These are phyloP conservation scores for Aptenodytes patagonicus DNA, from an alignment of 2,113 vertebrate species.

Conservation along the genomic window DNA sequence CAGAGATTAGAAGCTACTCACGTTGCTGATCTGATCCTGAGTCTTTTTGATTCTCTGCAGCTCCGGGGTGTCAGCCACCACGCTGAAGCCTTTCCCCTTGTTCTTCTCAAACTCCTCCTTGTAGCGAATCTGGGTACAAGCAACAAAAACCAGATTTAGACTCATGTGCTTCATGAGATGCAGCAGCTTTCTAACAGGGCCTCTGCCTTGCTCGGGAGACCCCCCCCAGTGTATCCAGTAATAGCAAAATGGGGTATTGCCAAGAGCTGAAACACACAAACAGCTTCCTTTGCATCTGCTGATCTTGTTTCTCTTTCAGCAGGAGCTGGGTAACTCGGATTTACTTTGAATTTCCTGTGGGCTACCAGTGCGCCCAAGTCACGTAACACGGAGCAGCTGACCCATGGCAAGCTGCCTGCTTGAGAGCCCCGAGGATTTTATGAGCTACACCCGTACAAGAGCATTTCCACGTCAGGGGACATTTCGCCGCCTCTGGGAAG, in stretches of 20 bases:
- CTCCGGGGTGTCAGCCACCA: constrained; percentile 92
- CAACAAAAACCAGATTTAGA: not conserved
- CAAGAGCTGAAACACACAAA: not conserved
- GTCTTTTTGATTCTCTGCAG: constrained; percentile 94
- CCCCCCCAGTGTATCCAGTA: rapidly evolving
- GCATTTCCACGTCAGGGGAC: not conserved
- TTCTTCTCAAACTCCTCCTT: constrained; percentile 98
- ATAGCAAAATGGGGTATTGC: rapidly evolving
- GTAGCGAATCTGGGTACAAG: constrained; percentile 84
- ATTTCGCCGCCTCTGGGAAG: rapidly evolving
- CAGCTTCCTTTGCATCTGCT: not conserved
- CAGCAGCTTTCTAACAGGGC: not conserved
- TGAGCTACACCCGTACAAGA: rapidly evolving
- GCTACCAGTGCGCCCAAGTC: rapidly evolving
- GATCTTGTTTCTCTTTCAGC: not conserved
- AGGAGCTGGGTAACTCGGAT: not conserved
- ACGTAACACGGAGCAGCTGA: not conserved
- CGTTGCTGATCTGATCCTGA: constrained; percentile 97
- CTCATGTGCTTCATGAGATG: rapidly evolving
- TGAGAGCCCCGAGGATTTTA: not conserved
- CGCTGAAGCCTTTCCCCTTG: constrained; percentile 93
- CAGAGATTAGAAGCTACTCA: constrained; percentile 50
- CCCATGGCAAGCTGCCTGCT: not conserved
- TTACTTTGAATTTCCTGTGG: not conserved
- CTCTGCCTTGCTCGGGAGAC: not conserved